Conservation (phyloP, 2,888 invertebrate species). For the Thelaira solivaga region DNA sequence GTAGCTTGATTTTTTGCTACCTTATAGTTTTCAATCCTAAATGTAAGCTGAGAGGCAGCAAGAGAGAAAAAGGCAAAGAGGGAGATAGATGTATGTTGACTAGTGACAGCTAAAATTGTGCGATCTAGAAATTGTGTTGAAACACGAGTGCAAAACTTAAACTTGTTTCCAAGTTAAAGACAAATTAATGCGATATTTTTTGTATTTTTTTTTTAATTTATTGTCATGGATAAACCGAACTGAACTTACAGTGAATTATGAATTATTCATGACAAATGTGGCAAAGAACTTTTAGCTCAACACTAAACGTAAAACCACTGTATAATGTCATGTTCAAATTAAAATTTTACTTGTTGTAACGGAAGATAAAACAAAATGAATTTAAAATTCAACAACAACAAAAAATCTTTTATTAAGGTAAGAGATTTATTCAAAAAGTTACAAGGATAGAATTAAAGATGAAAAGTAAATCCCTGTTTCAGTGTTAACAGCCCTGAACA, state of each 20-base stretch:
- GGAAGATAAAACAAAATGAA: not conserved
- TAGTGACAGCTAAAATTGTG: constrained; percentile 45
- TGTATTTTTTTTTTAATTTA: not conserved
- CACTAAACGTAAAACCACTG: constrained; percentile 2
- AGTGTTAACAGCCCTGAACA: too few species aligned
- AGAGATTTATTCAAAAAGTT: too few species aligned
- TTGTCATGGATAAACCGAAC: constrained; percentile 36
- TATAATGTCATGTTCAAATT: constrained; percentile 23
- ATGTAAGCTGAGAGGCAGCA: constrained; percentile 8
- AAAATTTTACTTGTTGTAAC: constrained; percentile 5
- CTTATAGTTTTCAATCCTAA: constrained; percentile 36
- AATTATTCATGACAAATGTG: constrained; percentile 35
- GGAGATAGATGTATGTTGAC: constrained; percentile 31
- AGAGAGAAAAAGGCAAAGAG: too few species aligned
- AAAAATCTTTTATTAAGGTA: too few species aligned
- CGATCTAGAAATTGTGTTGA: constrained; percentile 9
- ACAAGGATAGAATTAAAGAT: too few species aligned
- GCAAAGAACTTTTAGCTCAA: constrained; percentile 4
- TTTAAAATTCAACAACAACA: too few species aligned
- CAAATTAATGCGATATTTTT: constrained; percentile 31
- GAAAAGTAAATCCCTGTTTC: too few species aligned
- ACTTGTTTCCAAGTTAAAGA: constrained; percentile 39
- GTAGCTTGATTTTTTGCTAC: constrained; percentile 17
- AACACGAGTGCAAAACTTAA: constrained; percentile 14
- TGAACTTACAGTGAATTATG: constrained; percentile 25